phyloP scores from a whole-genome alignment of 2,888 invertebrate genomes.

The Coelinius sp. region DNA sequence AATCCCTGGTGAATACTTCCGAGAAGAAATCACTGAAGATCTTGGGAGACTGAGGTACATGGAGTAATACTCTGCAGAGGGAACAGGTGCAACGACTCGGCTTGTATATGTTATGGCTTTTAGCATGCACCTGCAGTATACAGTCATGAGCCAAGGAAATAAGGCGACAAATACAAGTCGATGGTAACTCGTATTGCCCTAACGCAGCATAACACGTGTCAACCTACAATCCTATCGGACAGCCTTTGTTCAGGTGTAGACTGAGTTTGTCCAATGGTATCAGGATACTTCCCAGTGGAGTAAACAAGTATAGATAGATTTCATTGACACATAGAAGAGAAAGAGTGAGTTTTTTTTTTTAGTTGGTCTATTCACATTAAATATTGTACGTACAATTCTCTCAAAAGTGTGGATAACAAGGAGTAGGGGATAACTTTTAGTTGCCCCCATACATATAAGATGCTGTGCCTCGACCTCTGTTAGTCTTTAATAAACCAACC shows the following conservation, averaged over 20 bases:
- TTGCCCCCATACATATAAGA: constrained; percentile 53
- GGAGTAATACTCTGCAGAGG: background rate
- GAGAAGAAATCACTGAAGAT: constrained; percentile 6
- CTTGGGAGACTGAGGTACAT: background rate
- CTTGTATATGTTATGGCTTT: background rate
- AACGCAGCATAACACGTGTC: background rate
- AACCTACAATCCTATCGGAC: background rate
- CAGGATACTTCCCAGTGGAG: too few species aligned
- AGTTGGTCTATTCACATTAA: constrained; percentile 12
- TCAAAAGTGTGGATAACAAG: constrained; percentile 34
- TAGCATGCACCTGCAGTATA: constrained; percentile 12
- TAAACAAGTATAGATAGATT: too few species aligned
- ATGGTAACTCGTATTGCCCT: background rate
- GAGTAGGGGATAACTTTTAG: constrained; percentile 46
- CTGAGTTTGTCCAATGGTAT: too few species aligned
- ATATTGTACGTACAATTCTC: constrained; percentile 39
- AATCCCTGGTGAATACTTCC: constrained; percentile 2
- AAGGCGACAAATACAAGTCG: background rate
- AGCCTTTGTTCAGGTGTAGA: background rate
- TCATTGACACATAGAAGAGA: too few species aligned
- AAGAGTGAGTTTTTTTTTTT: constrained; percentile 1
- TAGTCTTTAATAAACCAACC: constrained; percentile 57
- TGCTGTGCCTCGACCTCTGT: constrained; percentile 52
- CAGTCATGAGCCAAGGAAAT: background rate
- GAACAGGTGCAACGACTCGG: constrained; percentile 3